Base-by-base conservation (phyloP, 2,888 invertebrate species). In the Ceramica pisi region DNA sequence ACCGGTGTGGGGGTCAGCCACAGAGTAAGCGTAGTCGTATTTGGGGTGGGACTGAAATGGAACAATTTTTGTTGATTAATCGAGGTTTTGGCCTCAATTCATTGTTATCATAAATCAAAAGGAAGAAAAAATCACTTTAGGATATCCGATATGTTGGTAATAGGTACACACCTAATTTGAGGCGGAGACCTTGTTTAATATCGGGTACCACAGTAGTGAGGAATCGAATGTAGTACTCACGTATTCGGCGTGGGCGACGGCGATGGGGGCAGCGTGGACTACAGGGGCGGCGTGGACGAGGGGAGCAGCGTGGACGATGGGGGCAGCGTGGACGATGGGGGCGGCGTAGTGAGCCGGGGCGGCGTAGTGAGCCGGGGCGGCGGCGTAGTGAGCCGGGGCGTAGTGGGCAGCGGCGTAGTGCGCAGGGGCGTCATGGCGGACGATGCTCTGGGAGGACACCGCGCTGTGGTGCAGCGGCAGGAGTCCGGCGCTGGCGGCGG, bases 21-120 rank as follows among this genome's bases (percentile, higher is more conserved):
- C 97, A 80, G 97, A 97, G 92, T 97, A 97, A 23, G 96, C 94
- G 92, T 96, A 97, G 88, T 96, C 96, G 92, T 97, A 97, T 92
- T 96, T 97, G 73, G 97, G 97, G 91, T 97, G 96, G 55, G 96
- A 94, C 97, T 97, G 90, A 82, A 68, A 81, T 51, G n/a, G 7
- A 67, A 56, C n/a, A 50, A 16, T 31, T 63, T 19, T 64, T 56
- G 41, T 31, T 60, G 44, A 19, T 55, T 51, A 50, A 19, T 35
- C 31, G 31, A 41, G 31, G 57, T 62, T 50, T 51, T 51, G 19
- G 26, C 65, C 63, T 56, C 21, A 71, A 61, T 66, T 55, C 23
- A 68, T 64, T 55, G 16, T 59, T 66, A 72, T 59, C 59, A n/a
- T 66, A 51, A 19, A 64, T 70, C 59, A 61, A 71, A 71, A 70